These are phyloP conservation scores for Aurelia sp. DNA, from an alignment of 30 jellyfish, hydroid and myxozoan genomes.

Conservation along the genomic window DNA sequence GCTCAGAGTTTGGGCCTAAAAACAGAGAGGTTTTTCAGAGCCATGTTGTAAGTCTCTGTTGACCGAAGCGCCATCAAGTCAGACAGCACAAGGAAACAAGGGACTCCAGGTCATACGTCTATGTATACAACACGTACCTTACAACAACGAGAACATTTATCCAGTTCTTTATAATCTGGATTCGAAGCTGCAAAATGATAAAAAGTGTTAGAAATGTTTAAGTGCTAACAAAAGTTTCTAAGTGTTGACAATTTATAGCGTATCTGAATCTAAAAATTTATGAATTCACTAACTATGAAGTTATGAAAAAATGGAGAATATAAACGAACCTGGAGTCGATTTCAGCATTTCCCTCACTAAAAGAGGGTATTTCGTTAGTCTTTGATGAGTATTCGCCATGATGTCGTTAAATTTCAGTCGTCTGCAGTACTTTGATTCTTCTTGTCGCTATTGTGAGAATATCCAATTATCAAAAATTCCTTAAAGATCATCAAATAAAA, in stretches of 20 bases:
- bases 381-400: constrained; percentile 96
- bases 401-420: constrained; percentile 94
- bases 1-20: no score
- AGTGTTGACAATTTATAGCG: no score
- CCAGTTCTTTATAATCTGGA: constrained; percentile 78
- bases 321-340: constrained; percentile 74
- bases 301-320: neutral
- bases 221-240: no score
- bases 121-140: constrained; percentile 8
- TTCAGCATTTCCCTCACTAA: constrained; percentile 78
- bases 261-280: neutral
- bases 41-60: no score
- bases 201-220: no score
- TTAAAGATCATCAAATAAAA: no score
- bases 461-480: no score
- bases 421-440: constrained; percentile 77
- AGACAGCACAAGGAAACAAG: no score
- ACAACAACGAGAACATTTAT: constrained; percentile 82
- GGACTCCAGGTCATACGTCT: no score
- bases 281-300: neutral
- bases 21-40: no score
- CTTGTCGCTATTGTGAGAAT: constrained; percentile 76
- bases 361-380: constrained; percentile 93
- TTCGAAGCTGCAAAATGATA: constrained; percentile 16
- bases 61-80: no score